Percentiles rank a stretch among this genome's conserved stretches.
phyloP scores from a whole-genome alignment of 2,888 invertebrate species.

The Metallyticus violacea region DNA sequence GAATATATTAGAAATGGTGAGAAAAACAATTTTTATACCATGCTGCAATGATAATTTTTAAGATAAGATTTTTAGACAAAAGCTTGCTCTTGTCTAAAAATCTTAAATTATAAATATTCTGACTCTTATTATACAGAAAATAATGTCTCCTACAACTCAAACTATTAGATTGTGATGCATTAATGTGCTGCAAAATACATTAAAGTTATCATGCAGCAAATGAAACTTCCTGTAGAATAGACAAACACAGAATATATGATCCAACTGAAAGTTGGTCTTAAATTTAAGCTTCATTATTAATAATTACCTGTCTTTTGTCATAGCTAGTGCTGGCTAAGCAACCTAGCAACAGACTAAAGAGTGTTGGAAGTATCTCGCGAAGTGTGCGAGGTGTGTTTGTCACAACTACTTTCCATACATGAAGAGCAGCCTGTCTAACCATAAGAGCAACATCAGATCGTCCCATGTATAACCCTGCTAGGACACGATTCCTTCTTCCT shows the following conservation, averaged over 20 bases:
- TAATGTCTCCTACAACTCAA: too few relatives aligned
- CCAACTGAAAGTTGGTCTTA: not conserved
- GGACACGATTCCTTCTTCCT: constrained; percentile 86
- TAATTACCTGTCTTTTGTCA: constrained; percentile 80
- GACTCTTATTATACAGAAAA: too few relatives aligned
- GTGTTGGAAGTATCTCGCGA: constrained; percentile 90
- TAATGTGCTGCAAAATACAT: too few relatives aligned
- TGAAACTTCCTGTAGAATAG: too few relatives aligned
- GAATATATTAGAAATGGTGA: too few relatives aligned
- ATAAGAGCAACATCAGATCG: constrained; percentile 94
- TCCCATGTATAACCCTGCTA: constrained; percentile 96
- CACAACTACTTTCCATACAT: constrained; percentile 99
- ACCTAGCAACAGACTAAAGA: constrained; percentile 87
- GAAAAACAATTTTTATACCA: too few relatives aligned
- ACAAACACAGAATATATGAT: not conserved
- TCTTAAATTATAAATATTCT: too few relatives aligned
- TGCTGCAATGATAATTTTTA: too few relatives aligned
- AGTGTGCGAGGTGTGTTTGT: constrained; percentile 96
- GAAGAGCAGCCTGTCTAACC: constrained; percentile 95
- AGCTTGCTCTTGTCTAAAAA: too few relatives aligned
- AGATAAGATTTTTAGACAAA: too few relatives aligned
- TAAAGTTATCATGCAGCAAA: too few relatives aligned
- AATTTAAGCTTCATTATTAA: not conserved
- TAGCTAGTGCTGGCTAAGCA: constrained; percentile 95
- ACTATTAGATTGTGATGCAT: too few relatives aligned